Percentiles rank a stretch among this genome's conserved stretches.
These are phyloP conservation scores for Poeciliopsis turrubarensis DNA, from an alignment of 2,113 vertebrate species.

Conservation along the genomic window DNA sequence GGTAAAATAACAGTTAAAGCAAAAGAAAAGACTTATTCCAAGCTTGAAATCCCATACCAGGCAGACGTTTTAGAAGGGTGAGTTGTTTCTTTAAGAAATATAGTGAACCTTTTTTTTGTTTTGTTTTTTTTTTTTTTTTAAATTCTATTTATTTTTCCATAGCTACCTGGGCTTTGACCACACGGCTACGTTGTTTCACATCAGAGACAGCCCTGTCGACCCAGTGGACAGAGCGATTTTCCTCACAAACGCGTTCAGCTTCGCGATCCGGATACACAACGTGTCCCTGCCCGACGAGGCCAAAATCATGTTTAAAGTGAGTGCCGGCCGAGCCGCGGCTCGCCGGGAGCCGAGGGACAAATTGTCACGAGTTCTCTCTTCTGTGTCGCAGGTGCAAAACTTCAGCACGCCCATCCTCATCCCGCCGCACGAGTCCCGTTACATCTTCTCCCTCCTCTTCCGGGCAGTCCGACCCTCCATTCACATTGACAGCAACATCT, in stretches of 20 bases:
- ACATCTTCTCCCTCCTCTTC: conserved; percentile 95
- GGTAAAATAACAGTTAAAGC: conserved; percentile 99
- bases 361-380: background rate
- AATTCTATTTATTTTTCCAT: background rate
- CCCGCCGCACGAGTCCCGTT: conserved; percentile 89
- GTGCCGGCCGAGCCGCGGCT: background rate
- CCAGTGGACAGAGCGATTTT: conserved; percentile 90
- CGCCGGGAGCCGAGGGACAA: background rate
- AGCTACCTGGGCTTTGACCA: conserved; percentile 96
- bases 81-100: conserved; percentile 55
- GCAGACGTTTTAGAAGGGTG: conserved; percentile 98
- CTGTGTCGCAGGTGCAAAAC: conserved; percentile 87
- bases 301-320: conserved; percentile 92
- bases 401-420: conserved; percentile 92
- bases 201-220: conserved; percentile 91
- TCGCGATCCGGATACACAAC: conserved; percentile 91
- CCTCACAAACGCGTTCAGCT: conserved; percentile 94
- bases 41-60: conserved; percentile 99
- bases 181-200: conserved; percentile 95
- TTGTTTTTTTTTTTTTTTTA: background rate
- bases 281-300: conserved; percentile 92
- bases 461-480: conserved; percentile 91
- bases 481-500: conserved; percentile 95
- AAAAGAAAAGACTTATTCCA: conserved; percentile 98
- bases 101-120: background rate